Evolutionary conservation across 2,888 invertebrate genomes (phyloP), one percentile per base, ranked within the genome.

Genomic region (Athalia rosae): DNA sequence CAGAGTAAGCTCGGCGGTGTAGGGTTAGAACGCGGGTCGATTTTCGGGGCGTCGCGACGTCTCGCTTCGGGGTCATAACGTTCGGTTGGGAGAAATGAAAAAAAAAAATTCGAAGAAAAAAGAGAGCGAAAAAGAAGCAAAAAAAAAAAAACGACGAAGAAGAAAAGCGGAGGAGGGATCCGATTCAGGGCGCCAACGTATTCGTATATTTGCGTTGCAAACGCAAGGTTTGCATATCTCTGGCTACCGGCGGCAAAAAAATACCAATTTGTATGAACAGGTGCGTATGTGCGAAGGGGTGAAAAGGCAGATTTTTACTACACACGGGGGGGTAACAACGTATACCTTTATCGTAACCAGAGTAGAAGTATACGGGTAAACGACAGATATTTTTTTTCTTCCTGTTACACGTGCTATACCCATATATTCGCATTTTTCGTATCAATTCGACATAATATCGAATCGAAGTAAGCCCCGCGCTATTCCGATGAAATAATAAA

Each of bases 141-240:
- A 2, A 1, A 1, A 28, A 28, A 28, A 28, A 28, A 28, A 28
- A 28, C 28, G 43, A 9, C 48, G 47, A 28, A 59, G 59, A 41
- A 15, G 73, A 66, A 67, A 64, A 74, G 53, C 66, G 59, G 67
- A 78, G 61, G 69, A 58, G 56, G 64, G 13, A 6, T 74, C 41
- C 62, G 41, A 77, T 79, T 58, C 78, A 63, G 47, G 56, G 67
- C 77, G 62, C 67, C 67, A 41, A 53, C 50, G 41, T 48, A 79
- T 28, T 28, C 28, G 28, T 28, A 28, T 28, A 28, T 80, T 79
- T 80, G 79, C 79, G 79, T 79, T 80, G 80, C 76, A 78, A 79
- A 80, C 78, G 59, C 77, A 69, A 64, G 78, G 76, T 78, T 79
- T 77, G 67, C 77, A 77, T 78, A 58, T 45, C 53, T 77, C 28